Evolutionary conservation across 2,113 vertebrate genomes (phyloP).

Genomic region (Bagarius yarrelli): DNA sequence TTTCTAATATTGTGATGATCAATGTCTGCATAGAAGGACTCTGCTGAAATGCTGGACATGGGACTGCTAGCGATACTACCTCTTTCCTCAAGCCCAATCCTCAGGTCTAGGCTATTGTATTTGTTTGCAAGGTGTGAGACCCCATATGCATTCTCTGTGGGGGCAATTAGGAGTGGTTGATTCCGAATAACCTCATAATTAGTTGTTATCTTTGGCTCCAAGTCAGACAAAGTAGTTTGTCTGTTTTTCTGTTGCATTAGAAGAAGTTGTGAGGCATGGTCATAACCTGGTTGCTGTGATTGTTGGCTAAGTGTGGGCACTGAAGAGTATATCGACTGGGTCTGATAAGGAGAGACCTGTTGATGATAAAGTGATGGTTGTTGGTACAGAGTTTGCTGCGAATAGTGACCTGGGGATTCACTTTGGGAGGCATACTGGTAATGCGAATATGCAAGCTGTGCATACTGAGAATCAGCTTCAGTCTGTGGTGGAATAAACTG

Average conservation of each 20-base stretch:
- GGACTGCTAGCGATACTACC: conserved; percentile 91
- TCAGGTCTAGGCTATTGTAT: conserved; percentile 88
- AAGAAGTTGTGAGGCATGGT: conserved; percentile 84
- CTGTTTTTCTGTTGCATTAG: conserved; percentile 88
- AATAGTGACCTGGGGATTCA: conserved; percentile 86
- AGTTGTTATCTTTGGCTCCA: conserved; percentile 91
- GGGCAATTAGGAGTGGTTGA: conserved; percentile 90
- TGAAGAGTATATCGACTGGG: conserved; percentile 79
- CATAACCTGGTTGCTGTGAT: conserved; percentile 81
- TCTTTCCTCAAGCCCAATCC: conserved; percentile 90
- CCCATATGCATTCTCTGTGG: conserved; percentile 83
- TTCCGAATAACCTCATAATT: conserved; percentile 94
- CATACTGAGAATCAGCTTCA: conserved; percentile 88
- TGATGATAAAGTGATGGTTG: conserved; percentile 90
- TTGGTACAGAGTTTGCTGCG: conserved; percentile 89
- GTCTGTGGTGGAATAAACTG: conserved; percentile 93
- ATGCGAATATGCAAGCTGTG: conserved; percentile 87
- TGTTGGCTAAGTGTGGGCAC: conserved; percentile 80
- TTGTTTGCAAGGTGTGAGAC: conserved; percentile 87
- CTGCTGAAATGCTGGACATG: conserved; percentile 95
- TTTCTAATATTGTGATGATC: conserved; percentile 89
- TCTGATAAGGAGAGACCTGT: conserved; percentile 89
- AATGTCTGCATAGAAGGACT: conserved; percentile 96
- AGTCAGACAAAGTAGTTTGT: conserved; percentile 81
- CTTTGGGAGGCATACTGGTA: conserved; percentile 92